Conservation (phyloP, 2,797 vertebrate species). For the Anisognathus igniventris region DNA sequence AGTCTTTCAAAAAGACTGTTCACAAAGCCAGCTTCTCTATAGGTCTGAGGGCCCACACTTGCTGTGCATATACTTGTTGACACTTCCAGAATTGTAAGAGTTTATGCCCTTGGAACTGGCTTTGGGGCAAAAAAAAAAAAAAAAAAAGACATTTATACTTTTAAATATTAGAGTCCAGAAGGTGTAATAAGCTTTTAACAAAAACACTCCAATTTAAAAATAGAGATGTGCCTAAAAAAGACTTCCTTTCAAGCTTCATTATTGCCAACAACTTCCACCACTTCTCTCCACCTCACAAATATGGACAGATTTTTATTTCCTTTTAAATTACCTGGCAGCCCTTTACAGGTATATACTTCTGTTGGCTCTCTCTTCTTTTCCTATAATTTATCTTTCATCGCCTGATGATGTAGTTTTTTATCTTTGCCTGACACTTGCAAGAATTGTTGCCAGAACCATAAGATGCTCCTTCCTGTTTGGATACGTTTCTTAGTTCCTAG, state of each 20-base stretch:
- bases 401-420: neutral
- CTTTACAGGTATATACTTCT: neutral
- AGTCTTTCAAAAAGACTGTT: neutral
- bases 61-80: neutral
- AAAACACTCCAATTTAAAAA: neutral
- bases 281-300: neutral
- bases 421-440: neutral
- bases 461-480: neutral
- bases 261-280: neutral
- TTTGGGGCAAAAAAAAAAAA: neutral
- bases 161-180: neutral
- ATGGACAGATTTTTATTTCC: neutral
- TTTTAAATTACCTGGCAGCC: neutral
- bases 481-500: neutral
- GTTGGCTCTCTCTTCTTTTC: neutral
- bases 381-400: slow-evolving; percentile 15
- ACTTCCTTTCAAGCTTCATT: neutral
- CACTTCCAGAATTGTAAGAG: neutral
- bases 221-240: neutral
- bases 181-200: neutral
- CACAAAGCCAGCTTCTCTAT: neutral
- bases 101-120: neutral
- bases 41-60: neutral
- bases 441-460: neutral
- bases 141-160: neutral